Conservation (phyloP, 2,113 vertebrate genomes). For the Podarcis cretensis region DNA sequence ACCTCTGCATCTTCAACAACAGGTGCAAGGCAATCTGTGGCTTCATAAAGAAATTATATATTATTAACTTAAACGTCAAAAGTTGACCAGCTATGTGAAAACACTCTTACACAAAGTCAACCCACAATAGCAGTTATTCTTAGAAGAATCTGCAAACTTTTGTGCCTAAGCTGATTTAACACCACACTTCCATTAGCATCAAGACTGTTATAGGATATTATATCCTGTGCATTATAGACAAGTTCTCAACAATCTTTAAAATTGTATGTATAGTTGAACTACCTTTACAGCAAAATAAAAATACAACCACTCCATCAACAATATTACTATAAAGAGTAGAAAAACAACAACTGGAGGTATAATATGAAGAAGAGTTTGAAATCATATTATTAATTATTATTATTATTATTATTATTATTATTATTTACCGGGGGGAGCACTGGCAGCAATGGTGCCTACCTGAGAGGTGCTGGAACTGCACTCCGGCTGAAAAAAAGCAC, state of each 20-base stretch:
- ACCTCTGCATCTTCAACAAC: slow-evolving; percentile 85
- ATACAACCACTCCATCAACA: background rate
- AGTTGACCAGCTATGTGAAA: background rate
- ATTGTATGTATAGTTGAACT: background rate
- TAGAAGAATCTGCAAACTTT: background rate
- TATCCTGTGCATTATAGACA: background rate
- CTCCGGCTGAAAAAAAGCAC: too few relatives aligned
- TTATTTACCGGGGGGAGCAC: too few relatives aligned
- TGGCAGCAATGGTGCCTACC: too few relatives aligned
- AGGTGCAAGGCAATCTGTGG: slow-evolving; percentile 83
- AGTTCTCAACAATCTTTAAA: background rate
- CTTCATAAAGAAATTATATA: slow-evolving; percentile 42
- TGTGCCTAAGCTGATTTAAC: background rate
- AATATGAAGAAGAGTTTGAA: too few relatives aligned
- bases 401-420: too few relatives aligned
- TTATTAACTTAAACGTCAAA: slow-evolving; percentile 45
- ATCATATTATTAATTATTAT: too few relatives aligned
- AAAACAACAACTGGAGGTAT: background rate
- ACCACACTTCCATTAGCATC: background rate
- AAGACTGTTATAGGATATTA: background rate
- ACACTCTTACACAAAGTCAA: slow-evolving; percentile 42
- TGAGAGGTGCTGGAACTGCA: too few relatives aligned
- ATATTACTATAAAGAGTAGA: background rate
- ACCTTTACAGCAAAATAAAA: background rate
- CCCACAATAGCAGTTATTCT: slow-evolving; percentile 33